These are phyloP conservation scores for Microtus montanus DNA, from an alignment of 2,113 vertebrate species.

Conservation along the genomic window DNA sequence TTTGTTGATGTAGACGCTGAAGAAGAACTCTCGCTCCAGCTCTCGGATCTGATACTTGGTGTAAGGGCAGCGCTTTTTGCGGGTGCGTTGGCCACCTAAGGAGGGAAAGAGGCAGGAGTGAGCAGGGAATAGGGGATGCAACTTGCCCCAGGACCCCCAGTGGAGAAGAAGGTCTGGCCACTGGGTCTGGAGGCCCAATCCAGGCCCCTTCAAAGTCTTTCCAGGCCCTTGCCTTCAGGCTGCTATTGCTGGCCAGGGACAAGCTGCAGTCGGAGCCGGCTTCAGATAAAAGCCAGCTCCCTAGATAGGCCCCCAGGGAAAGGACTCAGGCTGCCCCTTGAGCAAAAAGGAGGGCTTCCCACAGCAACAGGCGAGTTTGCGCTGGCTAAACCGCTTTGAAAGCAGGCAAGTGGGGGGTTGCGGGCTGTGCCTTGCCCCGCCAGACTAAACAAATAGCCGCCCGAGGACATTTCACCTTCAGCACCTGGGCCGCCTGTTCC, in stretches of 20 bases:
- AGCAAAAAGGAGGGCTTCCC: slow-evolving; percentile 62
- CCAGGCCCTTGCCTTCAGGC: neutral
- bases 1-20: slow-evolving; percentile 99
- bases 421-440: slow-evolving; percentile 29
- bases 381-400: slow-evolving; percentile 57
- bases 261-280: slow-evolving; percentile 30
- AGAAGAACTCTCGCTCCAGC: slow-evolving; percentile 98
- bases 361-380: slow-evolving; percentile 61
- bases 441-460: slow-evolving; percentile 81
- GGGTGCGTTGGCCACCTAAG: slow-evolving; percentile 95
- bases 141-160: neutral
- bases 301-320: slow-evolving; percentile 72
- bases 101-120: slow-evolving; percentile 74
- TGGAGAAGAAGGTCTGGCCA: neutral
- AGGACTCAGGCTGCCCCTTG: slow-evolving; percentile 39
- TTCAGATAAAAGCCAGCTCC: slow-evolving; percentile 72
- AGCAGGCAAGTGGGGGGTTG: slow-evolving; percentile 56
- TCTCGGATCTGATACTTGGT: slow-evolving; percentile 99
- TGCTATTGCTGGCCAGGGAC: slow-evolving; percentile 13
- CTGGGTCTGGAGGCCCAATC: neutral
- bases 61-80: slow-evolving; percentile 98
- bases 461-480: slow-evolving; percentile 75
- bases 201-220: neutral
- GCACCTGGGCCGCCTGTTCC: slow-evolving; percentile 69
- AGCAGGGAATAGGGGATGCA: neutral